Evolutionary conservation across 2,888 invertebrate species (phyloP).

Genomic region (Charanyca ferruginea): DNA sequence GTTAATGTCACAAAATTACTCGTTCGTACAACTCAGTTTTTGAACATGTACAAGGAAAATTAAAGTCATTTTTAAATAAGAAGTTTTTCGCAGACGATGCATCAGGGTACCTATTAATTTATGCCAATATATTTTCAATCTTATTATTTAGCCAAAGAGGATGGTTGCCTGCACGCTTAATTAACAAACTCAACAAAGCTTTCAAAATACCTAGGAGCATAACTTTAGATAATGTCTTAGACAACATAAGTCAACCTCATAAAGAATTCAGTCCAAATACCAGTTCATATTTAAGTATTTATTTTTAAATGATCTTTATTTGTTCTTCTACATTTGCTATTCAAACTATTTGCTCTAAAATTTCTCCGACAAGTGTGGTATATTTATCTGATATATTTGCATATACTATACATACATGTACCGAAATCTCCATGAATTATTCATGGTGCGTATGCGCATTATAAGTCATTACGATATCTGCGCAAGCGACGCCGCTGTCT

Average conservation of each 20-base stretch:
- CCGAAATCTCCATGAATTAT: slow-evolving; percentile 73
- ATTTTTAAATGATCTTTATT: slow-evolving; percentile 53
- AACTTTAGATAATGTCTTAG: slow-evolving; percentile 34
- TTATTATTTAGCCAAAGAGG: slow-evolving; percentile 12
- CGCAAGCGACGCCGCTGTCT: slow-evolving; percentile 60
- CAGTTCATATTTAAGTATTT: slow-evolving; percentile 42
- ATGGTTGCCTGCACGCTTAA: slow-evolving; percentile 48
- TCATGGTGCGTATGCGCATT: slow-evolving; percentile 71
- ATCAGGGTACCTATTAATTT: no score
- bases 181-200: slow-evolving; percentile 49
- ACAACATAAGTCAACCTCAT: slow-evolving; percentile 40
- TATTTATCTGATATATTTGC: slow-evolving; percentile 60
- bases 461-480: slow-evolving; percentile 72
- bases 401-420: slow-evolving; percentile 59
- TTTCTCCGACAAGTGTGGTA: slow-evolving; percentile 52
- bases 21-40: no score
- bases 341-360: slow-evolving; percentile 55
- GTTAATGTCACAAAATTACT: slow-evolving; percentile 68
- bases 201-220: slow-evolving; percentile 26
- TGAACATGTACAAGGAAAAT: no score
- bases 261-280: slow-evolving; percentile 49
- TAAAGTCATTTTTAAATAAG: no score
- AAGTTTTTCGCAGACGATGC: neutral
- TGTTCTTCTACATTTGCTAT: slow-evolving; percentile 49
- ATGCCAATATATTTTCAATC: neutral